A percentile compares a stretch with the other conserved stretches of the same genome.
phyloP scores from a whole-genome alignment of 2,797 vertebrate genomes.

The Gila robusta region DNA sequence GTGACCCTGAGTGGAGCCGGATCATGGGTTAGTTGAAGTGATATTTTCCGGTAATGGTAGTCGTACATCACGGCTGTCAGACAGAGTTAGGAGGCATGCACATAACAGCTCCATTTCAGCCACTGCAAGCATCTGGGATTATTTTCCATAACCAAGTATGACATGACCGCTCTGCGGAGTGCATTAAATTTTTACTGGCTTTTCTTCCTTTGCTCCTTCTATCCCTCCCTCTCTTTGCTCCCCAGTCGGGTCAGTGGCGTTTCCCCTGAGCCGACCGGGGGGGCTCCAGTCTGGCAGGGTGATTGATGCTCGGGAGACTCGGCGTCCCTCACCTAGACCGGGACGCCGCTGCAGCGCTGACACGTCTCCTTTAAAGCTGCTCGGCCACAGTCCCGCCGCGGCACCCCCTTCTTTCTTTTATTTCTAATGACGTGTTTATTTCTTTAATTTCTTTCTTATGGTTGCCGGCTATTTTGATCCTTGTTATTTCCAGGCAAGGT shows the following conservation, averaged over 20 bases:
- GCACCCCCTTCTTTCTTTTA: slow-evolving; percentile 13
- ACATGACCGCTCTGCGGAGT: slow-evolving; percentile 98
- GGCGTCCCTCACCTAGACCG: slow-evolving; percentile 80
- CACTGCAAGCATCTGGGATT: slow-evolving; percentile 99
- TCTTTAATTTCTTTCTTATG: slow-evolving; percentile 58
- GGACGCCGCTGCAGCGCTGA: slow-evolving; percentile 72
- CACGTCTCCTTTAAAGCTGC: slow-evolving; percentile 72
- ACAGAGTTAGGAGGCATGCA: slow-evolving; percentile 98
- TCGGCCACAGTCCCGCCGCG: slow-evolving; percentile 40
- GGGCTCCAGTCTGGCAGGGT: slow-evolving; percentile 83
- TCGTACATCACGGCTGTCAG: slow-evolving; percentile 99
- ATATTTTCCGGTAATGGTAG: slow-evolving; percentile 99
- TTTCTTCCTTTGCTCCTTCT: slow-evolving; percentile 67
- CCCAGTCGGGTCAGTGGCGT: slow-evolving; percentile 85
- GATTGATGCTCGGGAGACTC: slow-evolving; percentile 85
- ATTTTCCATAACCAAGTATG: slow-evolving; percentile 99
- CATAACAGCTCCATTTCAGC: slow-evolving; percentile 99
- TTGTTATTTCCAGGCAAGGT: slow-evolving; percentile 72
- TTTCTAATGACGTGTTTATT: slow-evolving; percentile 46
- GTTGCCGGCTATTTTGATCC: slow-evolving; percentile 49
- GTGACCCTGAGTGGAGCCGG: slow-evolving; percentile 99
- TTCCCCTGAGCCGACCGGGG: slow-evolving; percentile 57
- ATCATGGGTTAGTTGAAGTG: slow-evolving; percentile 99
- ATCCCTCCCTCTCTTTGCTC: slow-evolving; percentile 61
- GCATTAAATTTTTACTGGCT: slow-evolving; percentile 99